phyloP scores from a whole-genome alignment of 2,113 vertebrate species.

The Misgurnus anguillicaudatus region DNA sequence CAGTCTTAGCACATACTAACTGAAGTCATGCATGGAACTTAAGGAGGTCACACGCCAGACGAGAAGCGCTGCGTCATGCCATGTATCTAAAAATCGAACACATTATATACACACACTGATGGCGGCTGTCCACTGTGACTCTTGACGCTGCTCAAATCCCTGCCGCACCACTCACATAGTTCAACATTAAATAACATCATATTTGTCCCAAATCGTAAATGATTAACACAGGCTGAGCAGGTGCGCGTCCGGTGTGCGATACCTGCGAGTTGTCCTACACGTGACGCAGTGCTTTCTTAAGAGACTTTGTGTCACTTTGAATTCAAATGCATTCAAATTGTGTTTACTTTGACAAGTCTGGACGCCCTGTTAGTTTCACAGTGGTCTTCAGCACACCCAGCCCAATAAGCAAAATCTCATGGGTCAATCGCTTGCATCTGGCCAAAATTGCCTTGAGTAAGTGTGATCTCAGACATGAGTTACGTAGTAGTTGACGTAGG shows the following conservation, averaged over 20 bases:
- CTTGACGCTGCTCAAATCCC: too few species aligned
- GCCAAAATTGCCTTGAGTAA: constrained; percentile 85
- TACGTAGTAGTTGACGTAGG: background rate
- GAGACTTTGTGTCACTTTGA: constrained; percentile 1
- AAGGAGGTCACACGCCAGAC: background rate
- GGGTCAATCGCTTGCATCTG: constrained; percentile 86
- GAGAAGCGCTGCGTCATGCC: too few species aligned
- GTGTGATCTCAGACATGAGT: constrained; percentile 53
- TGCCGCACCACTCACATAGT: too few species aligned
- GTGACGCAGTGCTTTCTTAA: too few species aligned
- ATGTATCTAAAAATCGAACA: too few species aligned
- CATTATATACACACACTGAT: too few species aligned
- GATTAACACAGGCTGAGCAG: too few species aligned
- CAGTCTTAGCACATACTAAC: background rate
- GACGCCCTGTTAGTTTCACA: constrained; percentile 86
- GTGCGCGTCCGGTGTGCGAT: too few species aligned
- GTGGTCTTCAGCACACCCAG: constrained; percentile 87
- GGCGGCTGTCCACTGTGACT: too few species aligned
- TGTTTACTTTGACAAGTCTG: constrained; percentile 70
- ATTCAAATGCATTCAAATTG: constrained; percentile 16
- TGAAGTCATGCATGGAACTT: background rate
- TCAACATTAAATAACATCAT: too few species aligned
- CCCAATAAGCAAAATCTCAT: constrained; percentile 87
- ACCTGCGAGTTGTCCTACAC: too few species aligned
- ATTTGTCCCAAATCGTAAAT: too few species aligned